Base-by-base conservation (phyloP, 2,888 invertebrate genomes). In the Gandaritis pyraliata region DNA sequence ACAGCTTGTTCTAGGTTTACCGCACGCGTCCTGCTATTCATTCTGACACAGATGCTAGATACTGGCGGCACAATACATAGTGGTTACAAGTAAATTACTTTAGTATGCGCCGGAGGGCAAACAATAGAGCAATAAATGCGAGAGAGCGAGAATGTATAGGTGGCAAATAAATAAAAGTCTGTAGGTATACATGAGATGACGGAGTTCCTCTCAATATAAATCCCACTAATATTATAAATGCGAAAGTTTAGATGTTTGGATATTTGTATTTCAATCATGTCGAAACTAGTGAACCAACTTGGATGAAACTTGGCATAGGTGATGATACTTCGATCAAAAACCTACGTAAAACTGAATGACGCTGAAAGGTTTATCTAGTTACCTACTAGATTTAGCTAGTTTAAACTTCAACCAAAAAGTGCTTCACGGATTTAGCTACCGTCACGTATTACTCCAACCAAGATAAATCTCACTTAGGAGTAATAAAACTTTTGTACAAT, bases 101-200 rank as follows among this genome's bases (percentile, higher is more conserved):
- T 74, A 51, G 52, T 55, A 51, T 38, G 77, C 79, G 79, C 83
- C 78, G 71, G 69, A 78, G 78, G 82, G 82, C 82, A 82, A 87
- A 90, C 90, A 91, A 91, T 90, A 87, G 88, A 88, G 89, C 85
- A 83, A 87, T 90, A 90, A 90, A 83, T 75, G 82, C 78, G 77
- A 83, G 87, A 88, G 88, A 89, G 90, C 83, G 80, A 81, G 79
- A 78, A 83, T 72, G 78, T 85, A 88, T 88, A 87, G 87, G 78
- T 84, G 81, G 82, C 78, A 82, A 78, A 88, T 89, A 90, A 89
- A 90, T 90, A 85, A 87, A 59, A 29, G 15, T 13, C 30, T 43
- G 13, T 23, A 23, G 23, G 23, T 45, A 50, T 38, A 29, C 48
- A 59, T 51, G 7, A 15, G 38, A 33, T 13, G 52, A 64, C 15